Evolutionary conservation across 2,888 invertebrate species (phyloP).

Genomic region (Trichopria drosophilae): DNA sequence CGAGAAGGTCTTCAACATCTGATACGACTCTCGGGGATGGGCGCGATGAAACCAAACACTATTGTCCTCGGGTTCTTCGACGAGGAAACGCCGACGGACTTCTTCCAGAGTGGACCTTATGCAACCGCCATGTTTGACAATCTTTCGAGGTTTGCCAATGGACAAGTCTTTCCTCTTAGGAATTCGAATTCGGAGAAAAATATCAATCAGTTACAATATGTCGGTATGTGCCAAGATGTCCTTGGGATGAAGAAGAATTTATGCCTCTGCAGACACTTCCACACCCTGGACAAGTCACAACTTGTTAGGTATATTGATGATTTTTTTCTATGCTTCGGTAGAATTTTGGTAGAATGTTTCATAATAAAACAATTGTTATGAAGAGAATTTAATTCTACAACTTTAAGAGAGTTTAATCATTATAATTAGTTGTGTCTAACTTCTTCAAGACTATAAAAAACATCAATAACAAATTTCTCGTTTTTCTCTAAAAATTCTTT

Average conservation of each 20-base stretch:
- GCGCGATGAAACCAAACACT: constrained; percentile 99
- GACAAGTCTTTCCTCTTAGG: constrained; percentile 63
- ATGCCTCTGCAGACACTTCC: constrained; percentile 90
- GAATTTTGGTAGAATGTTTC: too few species aligned
- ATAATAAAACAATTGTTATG: too few species aligned
- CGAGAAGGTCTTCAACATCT: constrained; percentile 91
- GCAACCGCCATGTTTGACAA: constrained; percentile 62
- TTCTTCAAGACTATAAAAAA: too few species aligned
- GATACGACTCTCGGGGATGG: constrained; percentile 88
- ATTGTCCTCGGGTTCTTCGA: constrained; percentile 94
- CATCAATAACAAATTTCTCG: too few species aligned
- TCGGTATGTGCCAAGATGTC: constrained; percentile 83
- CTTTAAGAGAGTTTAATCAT: too few species aligned
- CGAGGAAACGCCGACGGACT: constrained; percentile 72
- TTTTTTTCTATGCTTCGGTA: too few species aligned
- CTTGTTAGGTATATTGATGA: too few species aligned
- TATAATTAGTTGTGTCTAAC: too few species aligned
- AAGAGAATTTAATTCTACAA: too few species aligned
- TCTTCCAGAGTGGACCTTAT: constrained; percentile 66
- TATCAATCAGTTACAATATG: constrained; percentile 70
- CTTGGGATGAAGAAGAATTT: constrained; percentile 93
- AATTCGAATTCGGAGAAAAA: constrained; percentile 57
- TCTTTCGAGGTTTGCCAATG: constrained; percentile 51
- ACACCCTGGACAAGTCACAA: constrained; percentile 76
- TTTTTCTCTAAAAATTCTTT: too few species aligned